Base-by-base conservation (phyloP, 2,113 vertebrate species). In the Prionailurus viverrinus region DNA sequence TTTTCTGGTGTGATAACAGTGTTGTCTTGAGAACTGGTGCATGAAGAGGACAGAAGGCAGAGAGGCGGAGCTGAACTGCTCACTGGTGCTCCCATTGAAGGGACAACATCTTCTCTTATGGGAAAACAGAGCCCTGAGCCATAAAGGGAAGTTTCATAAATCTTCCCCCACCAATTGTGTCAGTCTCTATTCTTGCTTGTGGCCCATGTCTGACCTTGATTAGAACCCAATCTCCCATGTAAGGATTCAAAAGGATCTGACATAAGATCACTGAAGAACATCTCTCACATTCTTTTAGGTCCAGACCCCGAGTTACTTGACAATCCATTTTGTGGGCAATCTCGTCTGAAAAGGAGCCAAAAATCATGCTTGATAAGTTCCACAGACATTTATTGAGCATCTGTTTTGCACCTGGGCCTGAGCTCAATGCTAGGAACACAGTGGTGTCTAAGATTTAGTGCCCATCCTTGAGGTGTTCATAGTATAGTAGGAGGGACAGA, bases 1-100 rank as follows among this genome's bases (percentile, higher is more conserved):
- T 98, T 99, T 98, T 98, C 97, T 98, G 98, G 93, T 29, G 82
- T 73, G 98, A 98, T 98, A 98, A 98, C 96, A 98, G 96, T 95
- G 97, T 98, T 97, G 93, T 98, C 98, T 98, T 97, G 97, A 99
- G 98, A 98, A 97, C 74, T 88, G 76, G 97, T 92, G 97, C 98
- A 97, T 98, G 95, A 89, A 97, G 97, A 98, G 96, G 98, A 98
- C 55, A 98, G 98, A 98, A 98, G 98, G 97, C 98, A 96, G 0
- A 85, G 87, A 98, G 98, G 85, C 97, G 97, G 0, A 90, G 96
- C 97, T 95, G 93, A 98, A 93, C 97, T 96, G 92, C 82, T 98
- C 98, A 92, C 97, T 98, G 94, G 55, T 69, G 95, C 97, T 95
- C 93, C 97, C 97, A 23, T 98, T 97, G 96, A 95, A 98, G 96